Percentiles rank a stretch among this genome's conserved stretches.
phyloP scores from a whole-genome alignment of 1,140 invertebrate species.

The Dreissena polymorpha region DNA sequence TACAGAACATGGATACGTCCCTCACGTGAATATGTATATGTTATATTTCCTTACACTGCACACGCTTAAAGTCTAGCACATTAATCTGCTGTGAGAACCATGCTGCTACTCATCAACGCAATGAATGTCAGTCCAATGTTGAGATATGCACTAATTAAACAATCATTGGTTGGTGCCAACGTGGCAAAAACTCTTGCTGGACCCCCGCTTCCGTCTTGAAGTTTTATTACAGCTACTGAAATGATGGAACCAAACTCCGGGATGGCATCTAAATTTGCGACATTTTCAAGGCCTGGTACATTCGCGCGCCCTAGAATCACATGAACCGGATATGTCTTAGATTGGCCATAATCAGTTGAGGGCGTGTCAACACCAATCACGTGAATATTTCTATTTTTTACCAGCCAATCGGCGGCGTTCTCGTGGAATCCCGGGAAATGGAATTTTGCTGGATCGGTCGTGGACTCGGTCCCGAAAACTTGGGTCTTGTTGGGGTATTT shows the following conservation, averaged over 20 bases:
- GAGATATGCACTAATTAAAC: too few relatives aligned
- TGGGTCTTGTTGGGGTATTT: conserved; percentile 62
- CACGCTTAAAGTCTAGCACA: too few relatives aligned
- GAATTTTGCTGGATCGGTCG: conserved; percentile 56
- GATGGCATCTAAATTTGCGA: conserved; percentile 59
- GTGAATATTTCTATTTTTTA: conserved; percentile 58
- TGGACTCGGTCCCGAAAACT: conserved; percentile 56
- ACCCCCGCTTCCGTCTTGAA: conserved; percentile 62
- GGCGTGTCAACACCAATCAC: conserved; percentile 64
- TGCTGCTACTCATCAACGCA: too few relatives aligned
- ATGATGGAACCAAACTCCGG: conserved; percentile 61
- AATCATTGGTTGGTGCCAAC: not conserved
- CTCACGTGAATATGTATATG: too few relatives aligned
- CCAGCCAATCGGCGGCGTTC: conserved; percentile 63
- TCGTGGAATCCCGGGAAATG: conserved; percentile 68
- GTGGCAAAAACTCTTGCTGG: conserved; percentile 64
- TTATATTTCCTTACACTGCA: too few relatives aligned
- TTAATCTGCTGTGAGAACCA: too few relatives aligned
- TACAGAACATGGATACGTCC: too few relatives aligned
- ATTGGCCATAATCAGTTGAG: conserved; percentile 66
- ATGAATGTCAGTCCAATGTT: too few relatives aligned
- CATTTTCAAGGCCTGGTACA: conserved; percentile 62
- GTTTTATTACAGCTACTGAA: conserved; percentile 59
- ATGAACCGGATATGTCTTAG: conserved; percentile 64
- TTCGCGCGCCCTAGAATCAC: conserved; percentile 54